Percentiles rank a stretch among this genome's conserved stretches.
Evolutionary conservation across 2,888 invertebrate species (phyloP).

Genomic region (Sialis lutaria): DNA sequence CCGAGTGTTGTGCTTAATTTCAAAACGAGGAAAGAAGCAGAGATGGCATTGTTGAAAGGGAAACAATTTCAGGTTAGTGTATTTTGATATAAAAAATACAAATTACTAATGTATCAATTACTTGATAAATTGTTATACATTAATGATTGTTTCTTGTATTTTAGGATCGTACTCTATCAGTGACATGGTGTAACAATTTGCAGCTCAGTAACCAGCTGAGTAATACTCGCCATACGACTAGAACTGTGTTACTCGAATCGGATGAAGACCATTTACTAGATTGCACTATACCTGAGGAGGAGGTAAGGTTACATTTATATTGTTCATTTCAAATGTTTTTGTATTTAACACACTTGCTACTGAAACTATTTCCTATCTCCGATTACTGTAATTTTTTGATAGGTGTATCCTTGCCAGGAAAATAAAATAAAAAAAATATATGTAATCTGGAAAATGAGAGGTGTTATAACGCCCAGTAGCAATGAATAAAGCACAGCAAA

Average conservation of each 20-base stretch:
- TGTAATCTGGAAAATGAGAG: no score
- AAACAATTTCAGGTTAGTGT: conserved; percentile 49
- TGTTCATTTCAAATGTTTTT: no score
- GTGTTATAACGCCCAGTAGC: no score
- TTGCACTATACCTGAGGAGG: conserved; percentile 24
- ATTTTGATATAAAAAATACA: conserved; percentile 23
- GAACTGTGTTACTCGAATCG: conserved; percentile 22
- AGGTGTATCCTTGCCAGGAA: no score
- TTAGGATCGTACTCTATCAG: conserved; percentile 24
- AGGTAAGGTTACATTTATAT: conserved; percentile 16
- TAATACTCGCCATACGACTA: conserved; percentile 11
- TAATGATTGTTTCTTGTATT: conserved; percentile 6
- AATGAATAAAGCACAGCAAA: no score
- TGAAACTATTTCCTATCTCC: no score
- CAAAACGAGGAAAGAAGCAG: conserved; percentile 60
- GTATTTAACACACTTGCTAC: no score
- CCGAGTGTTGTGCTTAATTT: conserved; percentile 63
- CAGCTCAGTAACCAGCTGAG: conserved; percentile 19
- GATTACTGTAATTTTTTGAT: no score
- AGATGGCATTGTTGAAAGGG: conserved; percentile 58
- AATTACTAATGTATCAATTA: conserved; percentile 17
- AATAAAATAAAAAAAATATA: no score
- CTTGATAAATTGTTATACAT: neutral
- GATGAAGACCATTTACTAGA: conserved; percentile 26
- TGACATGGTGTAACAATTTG: conserved; percentile 22